Base-by-base conservation (phyloP, 2,888 invertebrate genomes). In the Pheosia gnoma region DNA sequence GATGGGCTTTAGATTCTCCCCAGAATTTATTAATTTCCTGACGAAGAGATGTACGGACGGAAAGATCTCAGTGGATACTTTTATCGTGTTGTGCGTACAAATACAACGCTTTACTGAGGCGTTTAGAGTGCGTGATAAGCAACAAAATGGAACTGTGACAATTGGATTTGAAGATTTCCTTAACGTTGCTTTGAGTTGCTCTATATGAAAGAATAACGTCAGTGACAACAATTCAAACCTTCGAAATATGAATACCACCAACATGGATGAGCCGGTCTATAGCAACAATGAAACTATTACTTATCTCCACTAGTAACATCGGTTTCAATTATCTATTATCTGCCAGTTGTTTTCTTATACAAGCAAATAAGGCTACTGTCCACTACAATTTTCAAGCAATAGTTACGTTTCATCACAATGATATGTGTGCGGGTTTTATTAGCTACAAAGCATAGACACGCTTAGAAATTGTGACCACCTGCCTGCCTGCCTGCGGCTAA, bases 161-260 rank as follows among this genome's bases (percentile, higher is more conserved):
- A 96, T 98, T 81, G 96, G 94, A 39, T 99, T 98, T 83, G 99
- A 99, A 93, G 98, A 99, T 82, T 99, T 98, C 81, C 93, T 99
- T 57, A 95, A 95, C 66, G 95, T 98, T 74, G 97, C 98, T 45
- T 94, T 98, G 55, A 96, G 95, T 78, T 96, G 96, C 84, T 96
- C 96, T 60, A 86, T 95, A 71, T 95, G 82, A 83, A 67, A 57
- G 47, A 53, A 52, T 13, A 47, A n/a, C 59, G 52, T 53, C 43
- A 52, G 53, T 13, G 25, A 53, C 38, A 36, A 47, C 36, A 52
- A n/a, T 47, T 47, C 47, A 47, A 47, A 0, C n/a, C 11, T n/a
- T 47, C 47, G 47, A 47, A 47, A 47, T 47, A 47, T n/a, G n/a
- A 47, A 10, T 4, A 45, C 45, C 9, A 4, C 6, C n/a, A 47